Evolutionary conservation across 1,140 invertebrate species (phyloP).

Genomic region (Zaprionus tsacasi): DNA sequence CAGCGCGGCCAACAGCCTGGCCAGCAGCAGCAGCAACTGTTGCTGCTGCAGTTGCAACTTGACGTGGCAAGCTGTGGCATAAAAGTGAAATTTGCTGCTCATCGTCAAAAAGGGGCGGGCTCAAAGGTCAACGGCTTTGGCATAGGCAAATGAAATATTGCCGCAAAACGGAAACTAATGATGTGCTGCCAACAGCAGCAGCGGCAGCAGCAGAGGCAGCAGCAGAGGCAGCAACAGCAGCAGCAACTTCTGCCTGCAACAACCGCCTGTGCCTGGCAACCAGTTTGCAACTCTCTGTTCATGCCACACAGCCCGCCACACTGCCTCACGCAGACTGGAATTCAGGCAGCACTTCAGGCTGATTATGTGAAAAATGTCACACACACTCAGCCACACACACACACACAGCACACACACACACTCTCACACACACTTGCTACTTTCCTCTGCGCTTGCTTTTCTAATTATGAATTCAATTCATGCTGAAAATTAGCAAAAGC

Average conservation of each 20-base stretch:
- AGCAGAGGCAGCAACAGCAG: constrained; percentile 13
- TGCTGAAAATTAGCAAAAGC: constrained; percentile 72
- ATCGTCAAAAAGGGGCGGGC: constrained; percentile 15
- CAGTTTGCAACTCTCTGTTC: constrained; percentile 28
- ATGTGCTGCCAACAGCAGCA: constrained; percentile 66
- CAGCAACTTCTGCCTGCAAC: background rate
- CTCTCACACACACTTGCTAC: background rate
- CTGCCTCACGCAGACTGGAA: constrained; percentile 58
- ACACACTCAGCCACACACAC: constrained; percentile 48
- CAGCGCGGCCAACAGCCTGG: constrained; percentile 22
- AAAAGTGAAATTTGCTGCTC: constrained; percentile 68
- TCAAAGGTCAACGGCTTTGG: constrained; percentile 75
- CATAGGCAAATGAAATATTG: constrained; percentile 82
- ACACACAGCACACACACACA: constrained; percentile 5
- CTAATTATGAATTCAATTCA: constrained; percentile 77
- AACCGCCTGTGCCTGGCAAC: constrained; percentile 18
- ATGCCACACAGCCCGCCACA: constrained; percentile 39
- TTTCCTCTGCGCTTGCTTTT: constrained; percentile 43
- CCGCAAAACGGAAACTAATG: constrained; percentile 84
- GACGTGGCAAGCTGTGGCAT: constrained; percentile 42
- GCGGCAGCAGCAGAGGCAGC: constrained; percentile 14
- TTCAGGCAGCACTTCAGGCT: constrained; percentile 68
- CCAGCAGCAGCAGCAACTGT: constrained; percentile 9
- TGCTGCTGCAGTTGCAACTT: constrained; percentile 32
- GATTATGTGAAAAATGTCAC: constrained; percentile 82